phyloP scores from a whole-genome alignment of 2,113 vertebrate species.

The Ictidomys tridecemlineatus region DNA sequence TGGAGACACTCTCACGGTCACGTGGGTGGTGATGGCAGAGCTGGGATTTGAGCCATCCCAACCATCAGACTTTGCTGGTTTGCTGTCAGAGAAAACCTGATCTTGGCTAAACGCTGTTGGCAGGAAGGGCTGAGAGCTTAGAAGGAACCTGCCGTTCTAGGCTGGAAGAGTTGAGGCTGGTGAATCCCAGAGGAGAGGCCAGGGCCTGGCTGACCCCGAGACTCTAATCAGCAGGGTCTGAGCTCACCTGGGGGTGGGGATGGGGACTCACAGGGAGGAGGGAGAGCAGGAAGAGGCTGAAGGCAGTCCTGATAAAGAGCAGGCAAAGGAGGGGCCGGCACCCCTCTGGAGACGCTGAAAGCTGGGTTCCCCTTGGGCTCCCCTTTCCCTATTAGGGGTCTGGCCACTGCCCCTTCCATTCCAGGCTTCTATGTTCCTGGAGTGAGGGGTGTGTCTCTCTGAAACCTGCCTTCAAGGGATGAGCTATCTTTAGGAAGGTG shows the following conservation, averaged over 20 bases:
- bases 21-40: neutral
- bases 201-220: neutral
- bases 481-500: neutral
- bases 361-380: neutral
- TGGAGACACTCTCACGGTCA: neutral
- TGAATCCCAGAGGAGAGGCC: neutral
- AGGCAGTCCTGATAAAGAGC: neutral
- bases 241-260: neutral
- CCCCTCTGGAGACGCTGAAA: neutral
- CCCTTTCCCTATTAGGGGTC: neutral
- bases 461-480: neutral
- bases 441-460: neutral
- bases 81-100: neutral
- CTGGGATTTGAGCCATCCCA: neutral
- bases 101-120: neutral
- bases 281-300: neutral
- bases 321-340: neutral
- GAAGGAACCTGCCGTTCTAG: neutral
- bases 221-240: neutral
- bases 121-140: neutral
- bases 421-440: neutral
- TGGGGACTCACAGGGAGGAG: neutral
- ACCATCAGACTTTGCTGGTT: neutral
- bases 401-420: fast-evolving
- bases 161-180: neutral